Conservation (phyloP, 23 tunicate genomes). For the Oikopleura vanhoeffeni region DNA sequence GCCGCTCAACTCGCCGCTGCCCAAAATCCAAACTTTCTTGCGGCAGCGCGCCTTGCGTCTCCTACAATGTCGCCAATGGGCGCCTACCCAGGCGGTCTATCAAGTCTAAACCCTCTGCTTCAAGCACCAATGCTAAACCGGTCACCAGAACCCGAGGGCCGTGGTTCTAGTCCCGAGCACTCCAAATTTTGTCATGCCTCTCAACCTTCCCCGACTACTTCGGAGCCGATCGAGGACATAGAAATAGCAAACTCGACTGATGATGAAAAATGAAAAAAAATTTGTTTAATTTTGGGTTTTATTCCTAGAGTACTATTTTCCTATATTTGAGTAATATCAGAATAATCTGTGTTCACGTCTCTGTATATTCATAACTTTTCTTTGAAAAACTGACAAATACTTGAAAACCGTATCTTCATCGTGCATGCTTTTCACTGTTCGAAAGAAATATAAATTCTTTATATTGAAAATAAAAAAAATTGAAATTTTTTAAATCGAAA, state of each 20-base stretch:
- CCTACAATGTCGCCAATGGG: background rate
- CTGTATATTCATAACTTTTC: too few species aligned
- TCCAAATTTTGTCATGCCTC: background rate
- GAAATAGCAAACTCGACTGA: background rate
- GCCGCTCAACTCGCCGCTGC: slow-evolving; percentile 8
- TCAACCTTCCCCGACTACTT: background rate
- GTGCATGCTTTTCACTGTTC: too few species aligned
- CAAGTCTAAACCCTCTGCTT: background rate
- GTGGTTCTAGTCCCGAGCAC: background rate
- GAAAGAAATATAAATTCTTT: too few species aligned
- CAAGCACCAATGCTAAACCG: background rate
- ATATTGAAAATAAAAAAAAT: too few species aligned
- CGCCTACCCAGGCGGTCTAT: background rate
- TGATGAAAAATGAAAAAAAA: background rate
- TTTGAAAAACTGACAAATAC: too few species aligned
- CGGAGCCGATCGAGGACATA: background rate
- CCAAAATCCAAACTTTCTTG: background rate
- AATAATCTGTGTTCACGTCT: too few species aligned
- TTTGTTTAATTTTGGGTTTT: too few species aligned
- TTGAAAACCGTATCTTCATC: too few species aligned
- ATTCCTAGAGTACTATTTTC: too few species aligned
- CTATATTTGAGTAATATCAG: too few species aligned
- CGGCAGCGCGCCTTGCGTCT: background rate
- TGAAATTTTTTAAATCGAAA: too few species aligned
- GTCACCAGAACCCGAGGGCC: background rate